Conservation (phyloP, 2,888 invertebrate species). For the Parochlus steinenii region DNA sequence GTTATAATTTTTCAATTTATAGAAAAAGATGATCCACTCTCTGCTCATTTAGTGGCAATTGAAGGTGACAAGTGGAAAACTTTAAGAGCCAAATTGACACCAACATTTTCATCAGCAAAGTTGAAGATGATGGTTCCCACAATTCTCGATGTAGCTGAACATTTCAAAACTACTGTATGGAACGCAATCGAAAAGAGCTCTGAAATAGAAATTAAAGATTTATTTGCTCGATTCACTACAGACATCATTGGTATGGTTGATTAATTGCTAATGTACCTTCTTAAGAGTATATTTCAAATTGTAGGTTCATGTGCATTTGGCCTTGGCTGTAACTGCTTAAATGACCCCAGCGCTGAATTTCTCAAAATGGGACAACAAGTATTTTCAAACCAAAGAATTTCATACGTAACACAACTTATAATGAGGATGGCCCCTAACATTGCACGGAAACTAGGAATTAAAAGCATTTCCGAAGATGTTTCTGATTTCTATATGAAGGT, state of each 20-base stretch:
- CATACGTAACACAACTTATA: conserved; percentile 4
- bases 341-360: conserved; percentile 25
- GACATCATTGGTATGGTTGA: conserved; percentile 9
- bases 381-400: conserved; percentile 9
- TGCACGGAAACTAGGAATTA: conserved; percentile 10
- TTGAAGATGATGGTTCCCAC: conserved; percentile 14
- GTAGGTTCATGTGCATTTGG: conserved; percentile 31
- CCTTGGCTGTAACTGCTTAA: conserved; percentile 23
- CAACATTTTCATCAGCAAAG: conserved; percentile 20
- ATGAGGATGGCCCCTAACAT: conserved; percentile 3
- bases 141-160: conserved; percentile 1
- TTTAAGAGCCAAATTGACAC: conserved; percentile 20
- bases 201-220: conserved; percentile 10
- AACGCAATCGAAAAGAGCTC: conserved; percentile 1
- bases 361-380: conserved; percentile 15
- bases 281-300: conserved; percentile 16
- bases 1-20: too few species aligned
- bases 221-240: conserved; percentile 10
- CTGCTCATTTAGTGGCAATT: conserved; percentile 15
- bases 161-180: conserved; percentile 3
- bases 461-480: conserved; percentile 9
- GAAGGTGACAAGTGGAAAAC: conserved; percentile 25
- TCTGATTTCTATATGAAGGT: conserved; percentile 32
- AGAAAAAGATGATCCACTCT: too few species aligned
- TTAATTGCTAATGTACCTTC: too few species aligned